Conservation (phyloP, 2,888 invertebrate genomes). For the Lycaena phlaeas region DNA sequence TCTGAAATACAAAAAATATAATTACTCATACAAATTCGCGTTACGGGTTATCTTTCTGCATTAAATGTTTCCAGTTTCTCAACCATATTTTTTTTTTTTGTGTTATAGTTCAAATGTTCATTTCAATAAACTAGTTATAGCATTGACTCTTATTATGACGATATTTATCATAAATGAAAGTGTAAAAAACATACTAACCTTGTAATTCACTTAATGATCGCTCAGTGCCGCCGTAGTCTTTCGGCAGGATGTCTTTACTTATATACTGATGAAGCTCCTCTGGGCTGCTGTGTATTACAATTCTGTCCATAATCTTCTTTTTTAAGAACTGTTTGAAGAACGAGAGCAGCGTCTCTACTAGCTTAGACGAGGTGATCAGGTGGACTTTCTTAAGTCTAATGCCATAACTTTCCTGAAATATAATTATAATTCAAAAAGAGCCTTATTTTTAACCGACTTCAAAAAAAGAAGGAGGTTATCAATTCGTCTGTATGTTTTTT, state of each 20-base stretch:
- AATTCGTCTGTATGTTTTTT: too few species aligned
- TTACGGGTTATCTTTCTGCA: too few species aligned
- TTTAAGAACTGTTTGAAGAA: constrained; percentile 50
- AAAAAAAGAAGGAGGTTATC: too few species aligned
- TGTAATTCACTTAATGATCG: constrained; percentile 37
- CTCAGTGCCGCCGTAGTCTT: constrained; percentile 46
- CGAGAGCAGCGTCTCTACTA: constrained; percentile 36
- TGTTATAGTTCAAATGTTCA: too few species aligned
- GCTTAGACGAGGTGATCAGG: constrained; percentile 46
- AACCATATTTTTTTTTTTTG: too few species aligned
- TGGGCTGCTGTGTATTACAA: constrained; percentile 36
- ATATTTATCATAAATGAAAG: background rate
- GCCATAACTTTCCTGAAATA: constrained; percentile 54
- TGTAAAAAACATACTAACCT: constrained; percentile 27
- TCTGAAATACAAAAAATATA: background rate
- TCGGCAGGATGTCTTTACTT: constrained; percentile 42
- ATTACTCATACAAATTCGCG: too few species aligned
- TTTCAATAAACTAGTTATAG: too few species aligned
- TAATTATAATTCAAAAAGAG: background rate
- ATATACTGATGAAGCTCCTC: constrained; percentile 39
- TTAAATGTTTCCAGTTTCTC: too few species aligned
- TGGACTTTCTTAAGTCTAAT: constrained; percentile 50
- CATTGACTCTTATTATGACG: too few species aligned
- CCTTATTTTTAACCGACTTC: too few species aligned
- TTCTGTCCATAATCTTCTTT: constrained; percentile 49